Conservation (phyloP, 2,888 invertebrate genomes). For the Phania funesta region DNA sequence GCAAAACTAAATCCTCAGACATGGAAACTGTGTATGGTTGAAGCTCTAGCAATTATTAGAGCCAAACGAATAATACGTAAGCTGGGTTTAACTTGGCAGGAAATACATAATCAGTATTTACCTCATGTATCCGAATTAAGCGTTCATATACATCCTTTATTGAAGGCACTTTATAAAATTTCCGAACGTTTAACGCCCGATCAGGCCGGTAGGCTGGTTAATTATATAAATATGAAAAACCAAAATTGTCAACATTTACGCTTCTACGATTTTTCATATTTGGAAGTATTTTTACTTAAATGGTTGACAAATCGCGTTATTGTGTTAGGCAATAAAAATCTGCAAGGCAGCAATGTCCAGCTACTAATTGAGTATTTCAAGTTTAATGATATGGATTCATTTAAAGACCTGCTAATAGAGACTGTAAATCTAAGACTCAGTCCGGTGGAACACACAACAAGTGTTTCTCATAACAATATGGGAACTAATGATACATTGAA, state of each 20-base stretch:
- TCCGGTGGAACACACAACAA: not conserved
- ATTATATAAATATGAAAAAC: conserved; percentile 70
- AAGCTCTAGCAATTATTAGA: conserved; percentile 81
- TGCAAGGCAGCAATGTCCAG: conserved; percentile 72
- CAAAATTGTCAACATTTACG: conserved; percentile 66
- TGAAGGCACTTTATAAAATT: conserved; percentile 81
- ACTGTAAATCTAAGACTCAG: conserved; percentile 70
- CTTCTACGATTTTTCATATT: conserved; percentile 73
- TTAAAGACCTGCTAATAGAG: conserved; percentile 71
- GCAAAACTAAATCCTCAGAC: conserved; percentile 70
- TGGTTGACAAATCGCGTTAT: conserved; percentile 75
- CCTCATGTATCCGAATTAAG: conserved; percentile 77
- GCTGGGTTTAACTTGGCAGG: conserved; percentile 76
- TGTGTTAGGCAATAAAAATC: conserved; percentile 70
- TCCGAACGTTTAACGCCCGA: conserved; percentile 79
- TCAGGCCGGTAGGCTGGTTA: conserved; percentile 73
- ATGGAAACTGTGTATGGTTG: conserved; percentile 81
- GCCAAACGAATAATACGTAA: conserved; percentile 77
- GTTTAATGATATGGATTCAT: conserved; percentile 70
- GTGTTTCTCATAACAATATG: too few relatives aligned
- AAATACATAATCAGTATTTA: conserved; percentile 75
- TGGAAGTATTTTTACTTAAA: conserved; percentile 77
- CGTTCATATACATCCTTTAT: conserved; percentile 78
- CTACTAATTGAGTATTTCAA: conserved; percentile 75
- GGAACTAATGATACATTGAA: not conserved